Conservation (phyloP, 1,140 invertebrate genomes). For the Drosophila rufa region DNA sequence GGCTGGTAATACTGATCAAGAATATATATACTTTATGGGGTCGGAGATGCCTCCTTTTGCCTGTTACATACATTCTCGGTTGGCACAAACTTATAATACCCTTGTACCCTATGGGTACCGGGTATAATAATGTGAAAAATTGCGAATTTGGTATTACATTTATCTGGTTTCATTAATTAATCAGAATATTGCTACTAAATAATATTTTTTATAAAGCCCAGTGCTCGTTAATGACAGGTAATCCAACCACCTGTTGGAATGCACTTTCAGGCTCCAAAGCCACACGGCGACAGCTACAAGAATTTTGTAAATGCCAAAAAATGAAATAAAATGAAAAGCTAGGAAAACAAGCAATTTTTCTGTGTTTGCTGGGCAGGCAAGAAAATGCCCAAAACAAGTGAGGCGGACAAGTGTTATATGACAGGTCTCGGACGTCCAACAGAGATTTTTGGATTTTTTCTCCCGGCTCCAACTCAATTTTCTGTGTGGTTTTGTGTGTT, state of each 20-base stretch:
- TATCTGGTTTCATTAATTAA: not conserved
- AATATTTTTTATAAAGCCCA: too few relatives aligned
- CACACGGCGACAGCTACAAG: conserved; percentile 30
- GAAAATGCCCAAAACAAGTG: conserved; percentile 30
- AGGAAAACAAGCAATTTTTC: conserved; percentile 27
- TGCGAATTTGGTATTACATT: too few relatives aligned
- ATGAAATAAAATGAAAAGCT: conserved; percentile 21
- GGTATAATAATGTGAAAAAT: too few relatives aligned
- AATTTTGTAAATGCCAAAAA: conserved; percentile 43
- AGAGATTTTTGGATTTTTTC: conserved; percentile 55
- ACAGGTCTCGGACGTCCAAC: conserved; percentile 72
- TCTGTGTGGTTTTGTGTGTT: conserved; percentile 25
- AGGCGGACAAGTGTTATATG: conserved; percentile 54
- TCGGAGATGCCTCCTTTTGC: too few relatives aligned
- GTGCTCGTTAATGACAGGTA: not conserved
- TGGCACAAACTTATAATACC: too few relatives aligned
- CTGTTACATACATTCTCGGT: too few relatives aligned
- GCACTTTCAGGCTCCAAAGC: conserved; percentile 6
- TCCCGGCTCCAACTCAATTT: conserved; percentile 12
- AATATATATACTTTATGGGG: too few relatives aligned
- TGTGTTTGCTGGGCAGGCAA: conserved; percentile 22
- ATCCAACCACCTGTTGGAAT: conserved; percentile 34
- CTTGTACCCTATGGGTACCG: too few relatives aligned
- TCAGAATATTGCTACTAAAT: not conserved
- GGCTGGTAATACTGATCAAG: too few relatives aligned